Conservation (phyloP, 1,140 invertebrate species). For the Pantala flavescens region DNA sequence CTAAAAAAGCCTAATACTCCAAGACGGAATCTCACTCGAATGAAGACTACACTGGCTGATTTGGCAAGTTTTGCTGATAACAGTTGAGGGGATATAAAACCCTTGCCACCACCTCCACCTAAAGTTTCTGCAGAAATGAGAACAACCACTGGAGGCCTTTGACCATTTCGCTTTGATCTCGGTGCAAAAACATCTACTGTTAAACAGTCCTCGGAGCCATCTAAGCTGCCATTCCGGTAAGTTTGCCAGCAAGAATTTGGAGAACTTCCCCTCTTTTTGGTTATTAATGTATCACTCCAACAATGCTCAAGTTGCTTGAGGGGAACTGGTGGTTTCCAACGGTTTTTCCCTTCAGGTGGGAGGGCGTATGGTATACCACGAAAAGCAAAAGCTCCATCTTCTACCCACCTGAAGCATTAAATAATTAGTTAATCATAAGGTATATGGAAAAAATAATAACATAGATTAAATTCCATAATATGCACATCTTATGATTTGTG, state of each 20-base stretch:
- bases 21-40: slow-evolving; percentile 46
- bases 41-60: slow-evolving; percentile 68
- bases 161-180: slow-evolving; percentile 44
- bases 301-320: slow-evolving; percentile 57
- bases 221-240: slow-evolving; percentile 47
- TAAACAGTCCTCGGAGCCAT: slow-evolving; percentile 67
- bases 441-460: too few species aligned
- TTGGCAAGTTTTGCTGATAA: slow-evolving; percentile 54
- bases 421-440: neutral
- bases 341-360: slow-evolving; percentile 55
- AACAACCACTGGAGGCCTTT: slow-evolving; percentile 67
- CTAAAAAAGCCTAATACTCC: slow-evolving; percentile 71
- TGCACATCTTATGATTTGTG: too few species aligned
- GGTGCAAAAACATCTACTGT: slow-evolving; percentile 55
- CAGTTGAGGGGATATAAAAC: slow-evolving; percentile 33
- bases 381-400: slow-evolving; percentile 68
- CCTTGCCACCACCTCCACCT: slow-evolving; percentile 42
- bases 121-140: slow-evolving; percentile 66
- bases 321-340: slow-evolving; percentile 60
- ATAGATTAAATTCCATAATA: too few species aligned
- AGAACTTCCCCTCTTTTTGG: slow-evolving; percentile 34
- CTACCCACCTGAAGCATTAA: slow-evolving; percentile 44
- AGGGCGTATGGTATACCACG: slow-evolving; percentile 75
- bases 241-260: slow-evolving; percentile 55
- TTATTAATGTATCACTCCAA: slow-evolving; percentile 64